phyloP scores from a whole-genome alignment of 1,140 invertebrate genomes.

The Pantala flavescens region DNA sequence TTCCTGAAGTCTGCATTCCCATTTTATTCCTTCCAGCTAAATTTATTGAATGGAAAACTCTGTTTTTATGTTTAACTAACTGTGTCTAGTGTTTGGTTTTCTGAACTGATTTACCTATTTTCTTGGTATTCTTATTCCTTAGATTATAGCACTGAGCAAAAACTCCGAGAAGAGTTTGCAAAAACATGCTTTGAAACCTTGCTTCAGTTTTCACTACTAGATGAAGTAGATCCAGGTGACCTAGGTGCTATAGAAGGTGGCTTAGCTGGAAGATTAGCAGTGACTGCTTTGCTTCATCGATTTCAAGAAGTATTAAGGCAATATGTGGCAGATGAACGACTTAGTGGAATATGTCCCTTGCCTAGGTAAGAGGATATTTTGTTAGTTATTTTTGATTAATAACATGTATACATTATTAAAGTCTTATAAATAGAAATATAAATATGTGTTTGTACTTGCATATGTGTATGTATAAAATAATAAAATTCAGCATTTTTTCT shows the following conservation, averaged over 20 bases:
- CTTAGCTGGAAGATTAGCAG: constrained; percentile 72
- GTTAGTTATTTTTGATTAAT: not conserved
- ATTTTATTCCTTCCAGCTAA: no score
- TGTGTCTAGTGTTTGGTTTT: no score
- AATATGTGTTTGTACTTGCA: no score
- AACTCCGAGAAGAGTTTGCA: constrained; percentile 86
- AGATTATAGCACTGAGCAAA: constrained; percentile 76
- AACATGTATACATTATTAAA: not conserved
- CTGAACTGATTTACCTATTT: no score
- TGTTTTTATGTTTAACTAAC: no score
- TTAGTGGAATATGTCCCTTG: constrained; percentile 80
- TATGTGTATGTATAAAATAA: not conserved
- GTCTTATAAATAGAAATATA: not conserved
- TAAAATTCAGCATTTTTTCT: no score
- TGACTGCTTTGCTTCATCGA: constrained; percentile 78
- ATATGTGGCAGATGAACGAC: constrained; percentile 78
- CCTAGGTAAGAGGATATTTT: constrained; percentile 52
- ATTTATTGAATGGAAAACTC: no score
- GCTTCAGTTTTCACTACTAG: constrained; percentile 79
- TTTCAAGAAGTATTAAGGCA: constrained; percentile 87
- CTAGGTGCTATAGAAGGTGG: constrained; percentile 39
- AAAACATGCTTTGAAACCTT: constrained; percentile 93
- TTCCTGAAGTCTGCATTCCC: no score
- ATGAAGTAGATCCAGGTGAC: constrained; percentile 44
- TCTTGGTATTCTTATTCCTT: constrained; percentile 4